Evolutionary conservation across 2,888 invertebrate species (phyloP).

Genomic region (Bugulina stolonifera): DNA sequence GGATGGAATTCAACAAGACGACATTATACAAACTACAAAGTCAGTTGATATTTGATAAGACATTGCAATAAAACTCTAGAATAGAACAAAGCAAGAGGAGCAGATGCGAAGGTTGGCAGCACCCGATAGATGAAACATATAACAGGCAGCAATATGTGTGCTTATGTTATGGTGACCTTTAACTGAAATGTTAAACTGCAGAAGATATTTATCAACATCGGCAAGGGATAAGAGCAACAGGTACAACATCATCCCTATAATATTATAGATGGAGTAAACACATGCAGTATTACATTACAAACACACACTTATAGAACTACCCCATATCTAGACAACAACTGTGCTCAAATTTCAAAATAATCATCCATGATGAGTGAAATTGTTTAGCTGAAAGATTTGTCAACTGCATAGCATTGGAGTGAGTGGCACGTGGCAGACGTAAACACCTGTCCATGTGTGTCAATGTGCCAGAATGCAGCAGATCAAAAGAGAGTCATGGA

Average conservation of each 20-base stretch:
- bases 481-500: background rate
- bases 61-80: no score
- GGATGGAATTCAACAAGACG: no score
- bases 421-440: background rate
- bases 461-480: background rate
- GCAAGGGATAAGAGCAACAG: no score
- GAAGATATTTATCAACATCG: background rate
- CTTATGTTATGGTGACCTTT: background rate
- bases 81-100: no score
- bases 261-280: background rate
- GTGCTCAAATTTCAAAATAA: background rate
- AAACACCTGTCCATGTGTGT: conserved; percentile 23
- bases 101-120: no score
- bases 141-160: background rate
- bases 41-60: no score
- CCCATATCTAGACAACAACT: background rate
- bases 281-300: background rate
- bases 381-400: background rate
- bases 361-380: background rate
- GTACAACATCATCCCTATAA: background rate
- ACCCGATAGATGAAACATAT: background rate
- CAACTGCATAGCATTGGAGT: background rate
- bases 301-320: background rate
- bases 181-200: background rate
- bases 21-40: no score